A percentile compares a stretch with the other conserved stretches of the same genome.
These are phyloP conservation scores for Globodera rostochiensis DNA, from an alignment of 1,140 invertebrate genomes.

Conservation along the genomic window DNA sequence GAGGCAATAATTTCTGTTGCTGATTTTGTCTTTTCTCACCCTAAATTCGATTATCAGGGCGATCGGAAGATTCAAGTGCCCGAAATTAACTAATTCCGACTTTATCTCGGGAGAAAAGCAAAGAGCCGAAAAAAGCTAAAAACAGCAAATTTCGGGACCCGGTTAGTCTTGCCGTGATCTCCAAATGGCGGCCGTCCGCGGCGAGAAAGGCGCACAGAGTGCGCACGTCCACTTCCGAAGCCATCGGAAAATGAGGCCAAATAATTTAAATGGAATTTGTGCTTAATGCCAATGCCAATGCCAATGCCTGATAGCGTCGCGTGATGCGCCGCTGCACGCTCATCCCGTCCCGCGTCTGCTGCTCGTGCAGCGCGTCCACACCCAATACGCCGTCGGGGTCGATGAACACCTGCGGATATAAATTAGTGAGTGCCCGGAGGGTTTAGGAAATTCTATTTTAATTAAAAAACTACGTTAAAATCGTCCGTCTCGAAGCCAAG, in stretches of 20 bases:
- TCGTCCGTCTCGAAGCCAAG: slow-evolving; percentile 12
- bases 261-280: no score
- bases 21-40: slow-evolving; percentile 11
- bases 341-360: slow-evolving; percentile 17
- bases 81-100: no score
- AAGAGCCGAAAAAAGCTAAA: no score
- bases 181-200: slow-evolving; percentile 8
- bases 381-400: slow-evolving; percentile 11
- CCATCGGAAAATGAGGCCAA: background rate
- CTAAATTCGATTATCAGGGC: background rate
- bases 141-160: no score
- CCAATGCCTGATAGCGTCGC: slow-evolving; percentile 11
- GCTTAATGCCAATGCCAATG: no score
- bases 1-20: background rate
- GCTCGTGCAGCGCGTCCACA: slow-evolving; percentile 13
- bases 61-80: background rate
- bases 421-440: background rate
- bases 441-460: background rate
- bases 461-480: slow-evolving; percentile 2
- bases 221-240: slow-evolving; percentile 13
- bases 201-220: slow-evolving; percentile 6
- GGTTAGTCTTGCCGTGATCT: slow-evolving; percentile 4
- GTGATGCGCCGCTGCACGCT: slow-evolving; percentile 4
- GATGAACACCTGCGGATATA: slow-evolving; percentile 4
- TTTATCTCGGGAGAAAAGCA: no score